These are phyloP conservation scores for Helicoverpa armigera DNA, from an alignment of 1,140 invertebrate genomes.

Conservation along the genomic window DNA sequence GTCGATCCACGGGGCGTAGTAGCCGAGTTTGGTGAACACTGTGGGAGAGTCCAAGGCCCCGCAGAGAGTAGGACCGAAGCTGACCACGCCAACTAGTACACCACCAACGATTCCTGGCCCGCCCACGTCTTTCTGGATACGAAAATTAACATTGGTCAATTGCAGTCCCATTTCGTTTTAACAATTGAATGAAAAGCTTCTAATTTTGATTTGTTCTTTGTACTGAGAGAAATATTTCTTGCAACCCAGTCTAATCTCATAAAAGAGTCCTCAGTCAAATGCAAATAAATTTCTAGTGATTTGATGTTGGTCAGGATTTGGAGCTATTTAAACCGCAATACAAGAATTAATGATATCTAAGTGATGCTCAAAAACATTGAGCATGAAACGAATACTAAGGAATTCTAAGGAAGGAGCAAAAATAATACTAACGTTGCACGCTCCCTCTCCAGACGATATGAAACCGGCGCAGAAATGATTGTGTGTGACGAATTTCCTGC, in stretches of 20 bases:
- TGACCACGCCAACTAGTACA: slow-evolving; percentile 67
- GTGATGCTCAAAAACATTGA: background rate
- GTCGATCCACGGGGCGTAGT: slow-evolving; percentile 72
- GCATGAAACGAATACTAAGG: too few species aligned
- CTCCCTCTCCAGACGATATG: slow-evolving; percentile 68
- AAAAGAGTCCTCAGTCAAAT: too few species aligned
- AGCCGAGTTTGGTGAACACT: slow-evolving; percentile 74
- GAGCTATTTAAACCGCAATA: too few species aligned
- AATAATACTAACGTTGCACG: slow-evolving; percentile 69
- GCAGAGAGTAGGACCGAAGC: slow-evolving; percentile 72
- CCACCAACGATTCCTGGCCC: slow-evolving; percentile 70
- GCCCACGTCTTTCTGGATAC: slow-evolving; percentile 69
- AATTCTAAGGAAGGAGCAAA: background rate
- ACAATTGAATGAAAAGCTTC: too few species aligned
- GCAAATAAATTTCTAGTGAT: too few species aligned
- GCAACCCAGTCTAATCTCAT: too few species aligned
- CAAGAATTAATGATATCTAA: too few species aligned
- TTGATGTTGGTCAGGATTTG: too few species aligned
- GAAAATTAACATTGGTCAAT: background rate
- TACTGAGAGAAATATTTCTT: too few species aligned
- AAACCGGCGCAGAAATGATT: slow-evolving; percentile 76
- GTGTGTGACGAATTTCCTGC: slow-evolving; percentile 67
- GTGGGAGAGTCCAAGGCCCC: slow-evolving; percentile 73
- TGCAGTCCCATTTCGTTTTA: too few species aligned
- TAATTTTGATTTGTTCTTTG: too few species aligned